Evolutionary conservation across 2,113 vertebrate genomes (phyloP).

Genomic region (Pogonocichla stellata): DNA sequence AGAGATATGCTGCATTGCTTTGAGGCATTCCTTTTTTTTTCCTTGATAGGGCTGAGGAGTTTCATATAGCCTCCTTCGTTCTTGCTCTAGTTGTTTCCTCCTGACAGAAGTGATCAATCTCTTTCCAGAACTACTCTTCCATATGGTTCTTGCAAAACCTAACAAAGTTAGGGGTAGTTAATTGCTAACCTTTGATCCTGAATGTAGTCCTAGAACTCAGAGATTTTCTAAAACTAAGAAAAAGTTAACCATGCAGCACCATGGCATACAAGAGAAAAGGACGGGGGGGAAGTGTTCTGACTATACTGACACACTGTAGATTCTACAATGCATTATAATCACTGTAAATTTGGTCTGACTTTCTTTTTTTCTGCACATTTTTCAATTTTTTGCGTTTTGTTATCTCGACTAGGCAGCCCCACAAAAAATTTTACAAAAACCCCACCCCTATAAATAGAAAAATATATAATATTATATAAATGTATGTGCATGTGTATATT

Average conservation of each 20-base stretch:
- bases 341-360: not conserved
- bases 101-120: not conserved
- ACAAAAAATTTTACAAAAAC: not conserved
- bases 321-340: not conserved
- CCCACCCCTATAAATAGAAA: not conserved
- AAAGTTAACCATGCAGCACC: not conserved
- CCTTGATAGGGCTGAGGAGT: not conserved
- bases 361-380: not conserved
- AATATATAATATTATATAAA: not conserved
- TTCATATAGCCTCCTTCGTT: not conserved
- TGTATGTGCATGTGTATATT: not conserved
- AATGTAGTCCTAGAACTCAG: not conserved
- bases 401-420: not conserved
- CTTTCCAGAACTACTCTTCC: not conserved
- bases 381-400: not conserved
- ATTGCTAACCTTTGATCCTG: not conserved
- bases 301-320: not conserved
- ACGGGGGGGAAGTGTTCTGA: not conserved
- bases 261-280: not conserved
- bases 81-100: not conserved
- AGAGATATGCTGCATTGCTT: not conserved
- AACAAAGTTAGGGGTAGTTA: not conserved
- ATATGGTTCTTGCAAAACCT: not conserved
- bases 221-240: not conserved
- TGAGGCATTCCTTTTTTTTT: not conserved